A percentile compares a stretch with the other conserved stretches of the same genome.
phyloP scores from a whole-genome alignment of 2,888 invertebrate genomes.

The Galeopsomyia nigrocyanea region DNA sequence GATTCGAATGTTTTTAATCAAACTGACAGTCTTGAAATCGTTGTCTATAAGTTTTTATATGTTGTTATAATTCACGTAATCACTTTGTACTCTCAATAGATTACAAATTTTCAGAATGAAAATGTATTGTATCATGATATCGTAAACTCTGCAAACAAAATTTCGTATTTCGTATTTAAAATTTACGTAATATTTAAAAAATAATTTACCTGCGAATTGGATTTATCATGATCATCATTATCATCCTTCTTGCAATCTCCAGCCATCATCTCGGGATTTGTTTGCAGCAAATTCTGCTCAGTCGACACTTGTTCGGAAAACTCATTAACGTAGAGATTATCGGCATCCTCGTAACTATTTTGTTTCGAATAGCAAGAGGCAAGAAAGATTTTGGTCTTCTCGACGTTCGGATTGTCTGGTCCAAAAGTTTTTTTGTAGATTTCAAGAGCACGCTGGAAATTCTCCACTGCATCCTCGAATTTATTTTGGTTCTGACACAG shows the following conservation, averaged over 20 bases:
- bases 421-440: constrained; percentile 98
- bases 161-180: too few relatives aligned
- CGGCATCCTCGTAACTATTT: constrained; percentile 99
- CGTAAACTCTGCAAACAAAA: neutral
- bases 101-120: too few relatives aligned
- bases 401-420: constrained; percentile 98
- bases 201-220: constrained; percentile 87
- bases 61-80: too few relatives aligned
- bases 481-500: constrained; percentile 96
- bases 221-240: constrained; percentile 95
- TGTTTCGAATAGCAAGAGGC: constrained; percentile 98
- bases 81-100: too few relatives aligned
- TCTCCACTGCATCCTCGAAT: constrained; percentile 82
- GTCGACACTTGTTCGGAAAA: constrained; percentile 98
- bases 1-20: too few relatives aligned
- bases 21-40: too few relatives aligned
- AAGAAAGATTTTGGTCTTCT: constrained; percentile 99
- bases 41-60: too few relatives aligned
- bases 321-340: constrained; percentile 72
- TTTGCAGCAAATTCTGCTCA: constrained; percentile 49
- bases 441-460: constrained; percentile 96
- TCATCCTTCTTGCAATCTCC: constrained; percentile 97
- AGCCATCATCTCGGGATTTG: too few relatives aligned
- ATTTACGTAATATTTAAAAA: neutral
- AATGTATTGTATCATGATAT: constrained; percentile 9